Conservation (phyloP, 1,140 invertebrate genomes). For the Latrodectus geometricus region DNA sequence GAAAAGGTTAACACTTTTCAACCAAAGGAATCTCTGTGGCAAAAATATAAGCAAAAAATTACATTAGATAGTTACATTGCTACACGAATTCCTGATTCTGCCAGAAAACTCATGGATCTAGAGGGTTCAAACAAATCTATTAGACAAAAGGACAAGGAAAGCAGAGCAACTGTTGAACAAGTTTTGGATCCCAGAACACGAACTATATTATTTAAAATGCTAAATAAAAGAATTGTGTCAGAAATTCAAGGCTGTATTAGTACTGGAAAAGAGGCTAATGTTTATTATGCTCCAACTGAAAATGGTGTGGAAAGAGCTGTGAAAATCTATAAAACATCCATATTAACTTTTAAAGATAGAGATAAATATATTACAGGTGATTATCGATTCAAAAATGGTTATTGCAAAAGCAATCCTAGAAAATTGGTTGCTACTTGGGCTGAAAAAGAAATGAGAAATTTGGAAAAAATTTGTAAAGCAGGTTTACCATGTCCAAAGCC, state of each 20-base stretch:
- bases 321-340: conserved; percentile 86
- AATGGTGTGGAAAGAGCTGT: conserved; percentile 18
- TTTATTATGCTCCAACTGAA: conserved; percentile 77
- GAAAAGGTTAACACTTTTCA: conserved; percentile 73
- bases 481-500: conserved; percentile 83
- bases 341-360: conserved; percentile 89
- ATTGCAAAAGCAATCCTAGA: conserved; percentile 79
- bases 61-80: conserved; percentile 73
- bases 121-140: conserved; percentile 65
- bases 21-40: conserved; percentile 83
- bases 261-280: conserved; percentile 89
- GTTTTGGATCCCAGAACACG: conserved; percentile 85
- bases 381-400: conserved; percentile 72
- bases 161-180: conserved; percentile 75
- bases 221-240: conserved; percentile 83
- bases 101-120: conserved; percentile 1
- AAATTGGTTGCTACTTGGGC: conserved; percentile 91
- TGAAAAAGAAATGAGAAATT: conserved; percentile 91
- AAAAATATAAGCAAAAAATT: conserved; percentile 84
- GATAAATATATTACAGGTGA: conserved; percentile 91
- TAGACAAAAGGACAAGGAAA: conserved; percentile 90
- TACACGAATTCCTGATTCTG: neutral
- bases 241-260: conserved; percentile 86
- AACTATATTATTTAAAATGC: conserved; percentile 84
- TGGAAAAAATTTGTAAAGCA: conserved; percentile 72